Evolutionary conservation across 2,888 invertebrate species (phyloP).

Genomic region (Acleris laterana): DNA sequence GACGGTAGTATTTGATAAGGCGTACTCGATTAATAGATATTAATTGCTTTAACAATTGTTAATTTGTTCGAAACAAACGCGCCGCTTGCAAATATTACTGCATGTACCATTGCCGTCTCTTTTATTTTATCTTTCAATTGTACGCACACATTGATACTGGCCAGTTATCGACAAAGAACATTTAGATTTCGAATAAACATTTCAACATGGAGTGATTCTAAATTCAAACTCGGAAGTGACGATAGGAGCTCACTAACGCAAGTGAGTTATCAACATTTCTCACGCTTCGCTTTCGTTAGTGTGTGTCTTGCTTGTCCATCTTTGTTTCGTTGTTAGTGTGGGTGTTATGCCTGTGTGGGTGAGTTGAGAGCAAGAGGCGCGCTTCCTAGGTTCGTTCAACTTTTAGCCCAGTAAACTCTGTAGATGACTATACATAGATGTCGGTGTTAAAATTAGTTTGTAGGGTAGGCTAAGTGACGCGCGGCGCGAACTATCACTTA

Average conservation of each 20-base stretch:
- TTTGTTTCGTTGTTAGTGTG: slow-evolving; percentile 57
- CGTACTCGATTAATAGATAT: slow-evolving; percentile 29
- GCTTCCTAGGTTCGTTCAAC: slow-evolving; percentile 81
- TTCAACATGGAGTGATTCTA: slow-evolving; percentile 32
- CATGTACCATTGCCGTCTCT: background rate
- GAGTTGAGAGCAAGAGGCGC: slow-evolving; percentile 74
- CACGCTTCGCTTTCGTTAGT: slow-evolving; percentile 72
- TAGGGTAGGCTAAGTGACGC: slow-evolving; percentile 31
- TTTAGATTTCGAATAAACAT: slow-evolving; percentile 34
- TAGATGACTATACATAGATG: slow-evolving; percentile 60
- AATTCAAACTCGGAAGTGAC: slow-evolving; percentile 75
- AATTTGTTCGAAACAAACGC: slow-evolving; percentile 8
- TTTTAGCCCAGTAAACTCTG: slow-evolving; percentile 85
- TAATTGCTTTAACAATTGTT: slow-evolving; percentile 28
- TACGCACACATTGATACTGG: slow-evolving; percentile 13
- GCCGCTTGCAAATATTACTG: slow-evolving; percentile 1
- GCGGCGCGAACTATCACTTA: slow-evolving; percentile 15
- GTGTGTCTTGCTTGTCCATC: slow-evolving; percentile 62
- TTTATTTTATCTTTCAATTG: background rate
- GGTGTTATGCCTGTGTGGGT: slow-evolving; percentile 62
- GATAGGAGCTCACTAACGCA: slow-evolving; percentile 71
- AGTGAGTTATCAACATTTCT: slow-evolving; percentile 84
- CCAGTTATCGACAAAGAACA: background rate
- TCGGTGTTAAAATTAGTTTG: slow-evolving; percentile 49
- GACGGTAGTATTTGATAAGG: slow-evolving; percentile 29